phyloP scores from a whole-genome alignment of 1,140 invertebrate species.

The Mamestra configurata region DNA sequence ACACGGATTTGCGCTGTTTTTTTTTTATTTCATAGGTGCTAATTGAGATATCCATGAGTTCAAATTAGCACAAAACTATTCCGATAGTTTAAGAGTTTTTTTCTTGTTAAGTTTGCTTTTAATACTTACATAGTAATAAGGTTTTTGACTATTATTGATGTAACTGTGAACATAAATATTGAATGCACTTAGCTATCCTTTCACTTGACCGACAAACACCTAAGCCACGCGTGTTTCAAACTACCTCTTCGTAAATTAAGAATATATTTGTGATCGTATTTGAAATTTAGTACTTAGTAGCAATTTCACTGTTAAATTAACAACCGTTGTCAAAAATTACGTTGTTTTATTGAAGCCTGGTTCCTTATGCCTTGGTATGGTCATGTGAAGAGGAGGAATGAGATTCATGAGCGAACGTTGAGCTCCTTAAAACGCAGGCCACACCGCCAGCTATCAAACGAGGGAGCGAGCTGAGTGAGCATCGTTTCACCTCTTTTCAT shows the following conservation, averaged over 20 bases:
- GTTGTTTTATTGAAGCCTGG: not conserved
- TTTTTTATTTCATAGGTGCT: too few relatives aligned
- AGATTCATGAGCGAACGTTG: too few relatives aligned
- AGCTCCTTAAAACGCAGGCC: too few relatives aligned
- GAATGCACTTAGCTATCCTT: not conserved
- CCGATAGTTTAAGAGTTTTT: not conserved
- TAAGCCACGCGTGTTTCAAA: slow-evolving; percentile 8
- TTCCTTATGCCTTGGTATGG: too few relatives aligned
- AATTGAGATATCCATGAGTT: not conserved
- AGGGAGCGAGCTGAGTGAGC: too few relatives aligned
- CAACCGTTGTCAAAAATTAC: not conserved
- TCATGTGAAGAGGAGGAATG: too few relatives aligned
- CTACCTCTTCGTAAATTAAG: slow-evolving; percentile 26
- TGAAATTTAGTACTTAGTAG: slow-evolving; percentile 3
- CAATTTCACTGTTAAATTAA: slow-evolving; percentile 2
- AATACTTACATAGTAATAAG: not conserved
- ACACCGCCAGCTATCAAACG: too few relatives aligned
- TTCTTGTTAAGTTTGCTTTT: not conserved
- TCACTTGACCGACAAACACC: not conserved
- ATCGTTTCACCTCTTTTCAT: too few relatives aligned
- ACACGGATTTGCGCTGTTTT: too few relatives aligned
- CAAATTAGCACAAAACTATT: not conserved
- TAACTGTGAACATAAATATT: not conserved
- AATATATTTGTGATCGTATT: slow-evolving; percentile 25
- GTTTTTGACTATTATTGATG: not conserved